phyloP scores from a whole-genome alignment of 92 coral and sea anemone genomes.

The Zoanthus sociatus region DNA sequence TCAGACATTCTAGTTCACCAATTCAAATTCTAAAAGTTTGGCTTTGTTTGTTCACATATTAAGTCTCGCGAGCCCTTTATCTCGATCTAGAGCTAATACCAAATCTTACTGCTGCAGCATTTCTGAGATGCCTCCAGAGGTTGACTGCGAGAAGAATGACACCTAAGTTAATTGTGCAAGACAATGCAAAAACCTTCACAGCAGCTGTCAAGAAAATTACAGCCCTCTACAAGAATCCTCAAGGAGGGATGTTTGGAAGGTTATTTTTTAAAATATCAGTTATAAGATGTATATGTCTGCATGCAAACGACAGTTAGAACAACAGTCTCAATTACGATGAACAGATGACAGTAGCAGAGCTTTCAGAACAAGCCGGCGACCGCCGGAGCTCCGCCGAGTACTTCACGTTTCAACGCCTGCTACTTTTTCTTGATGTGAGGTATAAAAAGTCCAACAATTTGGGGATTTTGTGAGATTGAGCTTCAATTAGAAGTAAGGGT shows the following conservation, averaged over 20 bases:
- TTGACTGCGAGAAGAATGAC: background rate
- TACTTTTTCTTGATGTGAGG: too few species aligned
- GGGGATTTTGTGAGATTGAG: too few species aligned
- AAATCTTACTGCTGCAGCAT: constrained; percentile 30
- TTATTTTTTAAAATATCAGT: background rate
- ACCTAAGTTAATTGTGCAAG: background rate
- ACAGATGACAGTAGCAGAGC: background rate
- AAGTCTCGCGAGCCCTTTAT: constrained; percentile 24
- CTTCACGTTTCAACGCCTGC: too few species aligned
- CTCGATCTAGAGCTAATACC: constrained; percentile 49
- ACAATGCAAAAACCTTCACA: background rate
- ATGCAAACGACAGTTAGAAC: background rate
- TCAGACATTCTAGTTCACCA: constrained; percentile 32
- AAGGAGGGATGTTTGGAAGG: constrained; percentile 20
- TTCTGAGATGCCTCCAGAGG: constrained; percentile 46
- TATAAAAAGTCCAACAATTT: too few species aligned
- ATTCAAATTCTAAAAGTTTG: constrained; percentile 33
- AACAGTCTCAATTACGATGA: background rate
- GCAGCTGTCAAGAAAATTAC: background rate
- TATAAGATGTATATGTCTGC: background rate
- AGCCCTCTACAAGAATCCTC: background rate
- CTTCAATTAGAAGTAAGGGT: too few species aligned
- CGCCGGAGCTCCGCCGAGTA: too few species aligned
- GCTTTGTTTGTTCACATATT: constrained; percentile 37
- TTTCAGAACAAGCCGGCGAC: too few species aligned